These are phyloP conservation scores for Cheilosia vernalis DNA, from an alignment of 2,888 invertebrate species.

Conservation along the genomic window DNA sequence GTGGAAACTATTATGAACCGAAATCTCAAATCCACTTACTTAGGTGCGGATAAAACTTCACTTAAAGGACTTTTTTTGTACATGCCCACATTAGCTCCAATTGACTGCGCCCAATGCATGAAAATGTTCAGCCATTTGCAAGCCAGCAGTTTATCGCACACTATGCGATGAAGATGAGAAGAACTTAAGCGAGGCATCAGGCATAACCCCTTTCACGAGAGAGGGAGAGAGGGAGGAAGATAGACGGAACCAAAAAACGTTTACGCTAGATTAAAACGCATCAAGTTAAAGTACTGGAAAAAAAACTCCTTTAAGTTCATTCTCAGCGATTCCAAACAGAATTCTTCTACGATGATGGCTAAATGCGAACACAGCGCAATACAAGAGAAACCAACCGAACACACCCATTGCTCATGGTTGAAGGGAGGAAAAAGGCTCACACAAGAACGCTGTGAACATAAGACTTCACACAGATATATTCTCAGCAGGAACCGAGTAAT, in stretches of 20 bases:
- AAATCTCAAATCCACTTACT: conserved; percentile 5
- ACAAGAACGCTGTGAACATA: conserved; percentile 31
- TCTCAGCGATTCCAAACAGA: conserved; percentile 6
- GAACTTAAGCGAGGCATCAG: conserved; percentile 6
- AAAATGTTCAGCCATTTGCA: conserved; percentile 45
- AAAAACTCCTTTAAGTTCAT: conserved; percentile 64
- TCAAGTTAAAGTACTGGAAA: conserved; percentile 67
- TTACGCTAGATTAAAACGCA: conserved; percentile 70
- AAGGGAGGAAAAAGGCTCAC: conserved; percentile 1
- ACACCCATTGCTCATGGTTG: conserved; percentile 31
- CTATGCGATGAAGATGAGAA: neutral
- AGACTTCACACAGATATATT: conserved; percentile 41
- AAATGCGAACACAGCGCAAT: conserved; percentile 17
- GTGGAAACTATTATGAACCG: neutral
- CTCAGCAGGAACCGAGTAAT: conserved; percentile 33
- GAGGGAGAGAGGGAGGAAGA: neutral
- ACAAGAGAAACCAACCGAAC: conserved; percentile 27
- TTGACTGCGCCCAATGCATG: conserved; percentile 42
- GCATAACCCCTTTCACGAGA: conserved; percentile 1
- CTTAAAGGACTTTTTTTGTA: conserved; percentile 42
- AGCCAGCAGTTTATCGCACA: conserved; percentile 50
- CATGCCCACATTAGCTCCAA: conserved; percentile 53
- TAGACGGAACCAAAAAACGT: conserved; percentile 21
- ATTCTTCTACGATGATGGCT: neutral
- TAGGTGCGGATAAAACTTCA: conserved; percentile 16